phyloP scores from a whole-genome alignment of 2,113 vertebrate species.

The Nematolebias whitei region DNA sequence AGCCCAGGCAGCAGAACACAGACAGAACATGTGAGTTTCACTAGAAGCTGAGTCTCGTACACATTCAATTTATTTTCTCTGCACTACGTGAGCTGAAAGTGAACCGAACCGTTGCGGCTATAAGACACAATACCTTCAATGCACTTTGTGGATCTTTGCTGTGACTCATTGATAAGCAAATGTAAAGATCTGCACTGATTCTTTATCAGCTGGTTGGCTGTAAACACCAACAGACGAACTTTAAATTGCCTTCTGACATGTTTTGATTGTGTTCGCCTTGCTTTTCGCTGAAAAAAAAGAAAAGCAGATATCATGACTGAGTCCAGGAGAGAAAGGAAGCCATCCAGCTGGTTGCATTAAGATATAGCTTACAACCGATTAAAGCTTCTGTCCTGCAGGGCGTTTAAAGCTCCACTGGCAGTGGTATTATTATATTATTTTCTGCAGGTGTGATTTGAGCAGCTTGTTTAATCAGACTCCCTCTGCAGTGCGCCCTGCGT shows the following conservation, averaged over 20 bases:
- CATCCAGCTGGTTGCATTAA: slow-evolving; percentile 13
- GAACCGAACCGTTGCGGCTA: not conserved
- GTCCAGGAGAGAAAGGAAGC: slow-evolving; percentile 14
- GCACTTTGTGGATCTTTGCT: slow-evolving; percentile 6
- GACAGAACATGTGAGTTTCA: not conserved
- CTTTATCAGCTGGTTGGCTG: not conserved
- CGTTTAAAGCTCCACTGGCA: slow-evolving; percentile 42
- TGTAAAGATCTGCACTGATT: not conserved
- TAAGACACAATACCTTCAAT: slow-evolving; percentile 23
- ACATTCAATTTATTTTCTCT: not conserved
- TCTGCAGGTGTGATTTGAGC: slow-evolving; percentile 16
- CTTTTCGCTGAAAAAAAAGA: slow-evolving; percentile 11
- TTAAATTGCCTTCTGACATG: not conserved
- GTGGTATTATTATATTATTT: slow-evolving; percentile 12
- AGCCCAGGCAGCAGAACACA: not conserved
- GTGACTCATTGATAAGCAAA: not conserved
- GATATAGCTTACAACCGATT: slow-evolving; percentile 27
- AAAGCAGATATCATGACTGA: slow-evolving; percentile 4
- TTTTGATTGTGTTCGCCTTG: slow-evolving; percentile 16
- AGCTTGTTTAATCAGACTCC: slow-evolving; percentile 21
- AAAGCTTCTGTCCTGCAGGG: slow-evolving; percentile 9
- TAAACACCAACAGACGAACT: slow-evolving; percentile 4
- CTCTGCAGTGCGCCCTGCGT: not conserved
- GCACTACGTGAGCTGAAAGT: slow-evolving; percentile 13
- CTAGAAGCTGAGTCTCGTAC: not conserved